Conservation (phyloP, 2,113 vertebrate species). For the Phalacrocorax carbo region DNA sequence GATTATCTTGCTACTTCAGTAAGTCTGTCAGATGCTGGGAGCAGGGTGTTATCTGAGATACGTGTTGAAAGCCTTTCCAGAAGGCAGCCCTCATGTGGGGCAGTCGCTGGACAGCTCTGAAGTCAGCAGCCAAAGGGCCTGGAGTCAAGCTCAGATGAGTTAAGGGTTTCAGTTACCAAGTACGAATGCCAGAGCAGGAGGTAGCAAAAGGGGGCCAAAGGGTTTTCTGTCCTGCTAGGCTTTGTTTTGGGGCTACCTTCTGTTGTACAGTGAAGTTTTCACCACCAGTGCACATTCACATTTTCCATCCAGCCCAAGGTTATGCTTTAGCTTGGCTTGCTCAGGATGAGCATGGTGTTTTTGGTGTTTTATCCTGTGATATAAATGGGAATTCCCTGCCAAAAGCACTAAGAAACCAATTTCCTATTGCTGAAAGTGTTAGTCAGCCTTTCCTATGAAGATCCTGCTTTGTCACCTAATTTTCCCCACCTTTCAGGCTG, state of each 20-base stretch:
- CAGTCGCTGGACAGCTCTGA: background rate
- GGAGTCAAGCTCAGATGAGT: background rate
- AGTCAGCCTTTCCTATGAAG: background rate
- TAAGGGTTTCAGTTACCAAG: background rate
- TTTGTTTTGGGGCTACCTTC: constrained; percentile 42
- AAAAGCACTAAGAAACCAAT: constrained; percentile 33
- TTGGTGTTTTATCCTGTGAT: constrained; percentile 59
- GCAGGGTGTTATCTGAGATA: background rate
- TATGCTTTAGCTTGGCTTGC: constrained; percentile 56
- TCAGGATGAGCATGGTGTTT: constrained; percentile 38
- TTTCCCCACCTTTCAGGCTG: background rate
- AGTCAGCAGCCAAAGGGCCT: background rate
- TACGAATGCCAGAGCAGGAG: background rate
- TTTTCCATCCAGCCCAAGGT: constrained; percentile 59
- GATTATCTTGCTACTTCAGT: background rate
- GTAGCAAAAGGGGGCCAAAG: background rate
- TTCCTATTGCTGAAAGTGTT: background rate
- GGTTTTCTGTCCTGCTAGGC: background rate
- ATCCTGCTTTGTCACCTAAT: background rate
- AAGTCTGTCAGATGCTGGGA: background rate
- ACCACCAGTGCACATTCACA: background rate
- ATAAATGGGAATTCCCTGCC: constrained; percentile 34
- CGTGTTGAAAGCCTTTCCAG: background rate
- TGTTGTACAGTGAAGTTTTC: constrained; percentile 38
- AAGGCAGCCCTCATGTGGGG: background rate